Evolutionary conservation across 2,888 invertebrate genomes (phyloP).

Genomic region (Chrysodeixis includens): DNA sequence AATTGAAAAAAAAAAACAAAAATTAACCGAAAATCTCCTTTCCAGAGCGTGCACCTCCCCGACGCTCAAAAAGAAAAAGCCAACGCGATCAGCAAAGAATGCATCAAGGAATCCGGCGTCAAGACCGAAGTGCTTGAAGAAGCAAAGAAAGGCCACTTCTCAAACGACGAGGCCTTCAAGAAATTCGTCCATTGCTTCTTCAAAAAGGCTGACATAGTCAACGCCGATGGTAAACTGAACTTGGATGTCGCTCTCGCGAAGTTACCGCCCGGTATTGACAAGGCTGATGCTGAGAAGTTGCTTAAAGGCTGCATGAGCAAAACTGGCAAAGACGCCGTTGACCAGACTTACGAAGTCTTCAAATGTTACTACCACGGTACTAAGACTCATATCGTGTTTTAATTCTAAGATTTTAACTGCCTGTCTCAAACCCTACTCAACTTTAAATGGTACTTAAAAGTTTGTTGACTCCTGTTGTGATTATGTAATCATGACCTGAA

Average conservation of each 20-base stretch:
- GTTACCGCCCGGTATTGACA: slow-evolving; percentile 77
- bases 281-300: slow-evolving; percentile 74
- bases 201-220: slow-evolving; percentile 77
- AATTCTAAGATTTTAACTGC: slow-evolving; percentile 18
- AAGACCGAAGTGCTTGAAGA: slow-evolving; percentile 74
- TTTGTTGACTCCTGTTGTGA: too few species aligned
- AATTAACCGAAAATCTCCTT: slow-evolving; percentile 16
- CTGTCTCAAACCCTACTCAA: neutral
- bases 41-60: slow-evolving; percentile 72
- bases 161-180: slow-evolving; percentile 80
- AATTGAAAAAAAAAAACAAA: too few species aligned
- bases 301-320: slow-evolving; percentile 79
- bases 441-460: neutral
- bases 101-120: slow-evolving; percentile 76
- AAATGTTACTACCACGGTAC: slow-evolving; percentile 82
- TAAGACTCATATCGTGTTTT: slow-evolving; percentile 70
- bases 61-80: slow-evolving; percentile 75
- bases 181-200: slow-evolving; percentile 85
- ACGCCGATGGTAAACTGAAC: slow-evolving; percentile 77
- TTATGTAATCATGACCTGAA: too few species aligned
- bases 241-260: slow-evolving; percentile 79
- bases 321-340: slow-evolving; percentile 76
- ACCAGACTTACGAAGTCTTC: slow-evolving; percentile 79
- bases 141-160: slow-evolving; percentile 79
- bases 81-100: slow-evolving; percentile 66